Evolutionary conservation across 1,140 invertebrate genomes (phyloP), one percentile per base, ranked within the genome.

Genomic region (Lethocerus indicus): DNA sequence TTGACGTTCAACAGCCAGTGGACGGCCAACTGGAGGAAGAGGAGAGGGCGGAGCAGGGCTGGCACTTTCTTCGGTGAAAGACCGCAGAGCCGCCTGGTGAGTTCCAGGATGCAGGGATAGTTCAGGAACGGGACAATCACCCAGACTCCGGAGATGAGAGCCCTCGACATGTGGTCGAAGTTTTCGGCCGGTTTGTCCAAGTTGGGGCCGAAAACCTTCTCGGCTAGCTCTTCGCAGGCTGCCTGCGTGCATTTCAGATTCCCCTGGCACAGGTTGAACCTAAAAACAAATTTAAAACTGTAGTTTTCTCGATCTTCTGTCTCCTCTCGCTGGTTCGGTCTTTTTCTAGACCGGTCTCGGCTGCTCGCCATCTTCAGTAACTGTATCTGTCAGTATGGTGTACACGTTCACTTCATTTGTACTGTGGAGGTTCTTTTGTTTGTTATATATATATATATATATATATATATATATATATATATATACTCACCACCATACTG

Each of bases 201-300:
- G 18, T 57, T 61, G 0, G 68, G 68, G 1, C 57, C 60, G 54
- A 61, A 71, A 0, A 68, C 63, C 20, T 66, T 56, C 0, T 65
- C 62, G 1, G 59, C 52, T 2, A 73, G 46, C 2, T 61, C 52
- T 23, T 63, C 54, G 37, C 67, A 70, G 1, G 68, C 61, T 56
- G 64, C 55, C 6, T 56, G 59, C 0, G 70, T 70, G 48, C 71
- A 68, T 5, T 65, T 58, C 0, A 64, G 37, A 18, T 61, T 65
- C 9, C 63, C 63, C 5, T 65, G 59, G 53, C 67, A 70, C 9
- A 80, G 60, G 57, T 79, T 80, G 59, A 72, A 77, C 45, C 71
- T 73, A 61, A 2, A 52, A 54, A 41, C 28, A 45, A 37, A 52
- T 41, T 32, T 9, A 21, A 41, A 9, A 9, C n/a, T 32, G n/a